Evolutionary conservation across 2,888 invertebrate species (phyloP), one percentile per base, ranked within the genome.

Genomic region (Amiota mariae): DNA sequence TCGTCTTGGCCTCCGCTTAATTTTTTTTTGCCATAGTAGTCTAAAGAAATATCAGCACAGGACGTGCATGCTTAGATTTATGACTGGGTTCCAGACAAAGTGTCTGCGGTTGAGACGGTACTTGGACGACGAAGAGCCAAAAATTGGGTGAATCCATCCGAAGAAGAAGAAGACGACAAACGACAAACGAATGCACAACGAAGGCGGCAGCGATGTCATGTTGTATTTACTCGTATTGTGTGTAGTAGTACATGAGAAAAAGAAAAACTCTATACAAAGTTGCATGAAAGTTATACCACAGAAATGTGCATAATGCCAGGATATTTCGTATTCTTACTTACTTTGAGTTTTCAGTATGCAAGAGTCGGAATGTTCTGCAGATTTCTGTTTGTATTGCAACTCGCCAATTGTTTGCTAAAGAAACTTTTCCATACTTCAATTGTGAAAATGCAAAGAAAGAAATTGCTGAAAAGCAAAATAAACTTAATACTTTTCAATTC

Each of bases 51-150:
- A 77, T 77, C 74, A 74, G 76, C 80, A 79, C 78, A 82, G 83
- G 79, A 80, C 83, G 80, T 75, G 77, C 76, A 80, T 77, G 74
- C 84, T 75, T 76, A 87, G 86, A 89, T 89, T 89, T 89, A 89
- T 89, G 82, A 78, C 81, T 80, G 78, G 80, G 78, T 82, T 81
- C 86, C 86, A 88, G 88, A 87, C 88, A 85, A 84, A 85, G 82
- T 87, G 88, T 87, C 88, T 88, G 86, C 84, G 85, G 81, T 85
- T 79, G 79, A 82, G 80, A 81, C 86, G 81, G 78, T 76, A 75
- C 78, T 80, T 73, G 75, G 18, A 66, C 61, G 67, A 20, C 24
- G 15, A 13, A 79, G 71, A 77, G 57, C 71, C 54, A 63, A 64
- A 70, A 56, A 56, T 20, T 12, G 54, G n/a, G 54, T n/a, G 54